Conservation (phyloP, 2,888 invertebrate species). For the Hirtodrosophila histrioides region DNA sequence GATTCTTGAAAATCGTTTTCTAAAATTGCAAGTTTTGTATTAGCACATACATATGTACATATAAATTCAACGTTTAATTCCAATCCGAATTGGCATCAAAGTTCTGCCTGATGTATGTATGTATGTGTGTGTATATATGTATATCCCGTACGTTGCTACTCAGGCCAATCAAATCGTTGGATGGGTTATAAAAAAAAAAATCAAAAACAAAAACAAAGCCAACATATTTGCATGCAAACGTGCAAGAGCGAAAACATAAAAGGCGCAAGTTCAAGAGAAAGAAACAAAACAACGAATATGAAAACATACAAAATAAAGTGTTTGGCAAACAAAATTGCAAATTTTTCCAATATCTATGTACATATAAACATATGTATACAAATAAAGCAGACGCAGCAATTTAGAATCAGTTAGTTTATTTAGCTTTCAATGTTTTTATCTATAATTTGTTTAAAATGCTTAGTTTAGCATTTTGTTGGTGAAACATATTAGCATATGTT, state of each 20-base stretch:
- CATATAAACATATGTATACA: not conserved
- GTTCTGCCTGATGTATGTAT: too few species aligned
- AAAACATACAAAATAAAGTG: not conserved
- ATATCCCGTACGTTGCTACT: too few species aligned
- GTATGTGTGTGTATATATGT: too few species aligned
- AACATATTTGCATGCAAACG: not conserved
- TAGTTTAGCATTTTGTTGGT: conserved; percentile 1
- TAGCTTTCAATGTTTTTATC: not conserved
- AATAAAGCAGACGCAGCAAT: conserved; percentile 5
- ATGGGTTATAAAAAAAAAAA: not conserved
- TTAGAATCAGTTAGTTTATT: conserved; percentile 6
- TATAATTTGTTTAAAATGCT: not conserved
- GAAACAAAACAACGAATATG: not conserved
- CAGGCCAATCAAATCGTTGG: not conserved
- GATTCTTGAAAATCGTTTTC: conserved; percentile 3
- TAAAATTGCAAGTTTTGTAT: not conserved
- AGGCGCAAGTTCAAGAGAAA: conserved; percentile 1
- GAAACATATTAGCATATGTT: conserved; percentile 4
- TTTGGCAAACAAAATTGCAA: conserved; percentile 16
- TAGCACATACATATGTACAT: too few species aligned
- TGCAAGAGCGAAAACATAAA: not conserved
- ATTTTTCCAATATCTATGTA: not conserved
- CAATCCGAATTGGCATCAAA: too few species aligned
- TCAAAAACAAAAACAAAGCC: conserved; percentile 4
- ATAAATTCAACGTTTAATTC: too few species aligned